A percentile compares a stretch with the other conserved stretches of the same genome.
Conservation (phyloP, 2,888 invertebrate species). For the Pogonocherus hispidulus region DNA sequence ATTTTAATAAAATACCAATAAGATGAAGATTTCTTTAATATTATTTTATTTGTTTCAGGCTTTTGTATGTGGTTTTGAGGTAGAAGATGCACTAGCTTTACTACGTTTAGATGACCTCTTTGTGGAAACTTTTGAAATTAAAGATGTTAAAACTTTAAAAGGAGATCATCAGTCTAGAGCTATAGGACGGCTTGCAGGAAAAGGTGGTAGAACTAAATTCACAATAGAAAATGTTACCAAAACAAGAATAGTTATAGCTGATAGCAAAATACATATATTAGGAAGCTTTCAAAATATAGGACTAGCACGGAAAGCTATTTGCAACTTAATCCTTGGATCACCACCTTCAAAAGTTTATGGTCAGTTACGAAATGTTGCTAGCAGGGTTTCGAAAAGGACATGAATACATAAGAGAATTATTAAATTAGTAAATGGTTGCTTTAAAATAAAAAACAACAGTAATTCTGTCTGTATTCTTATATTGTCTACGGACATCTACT, state of each 20-base stretch:
- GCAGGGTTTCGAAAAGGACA: slow-evolving; percentile 86
- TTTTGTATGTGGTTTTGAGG: slow-evolving; percentile 95
- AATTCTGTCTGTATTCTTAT: no score
- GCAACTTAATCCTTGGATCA: slow-evolving; percentile 96
- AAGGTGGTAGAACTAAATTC: slow-evolving; percentile 96
- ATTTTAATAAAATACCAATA: no score
- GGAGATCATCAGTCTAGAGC: slow-evolving; percentile 97
- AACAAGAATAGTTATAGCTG: slow-evolving; percentile 97
- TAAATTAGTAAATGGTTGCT: no score
- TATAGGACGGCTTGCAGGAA: slow-evolving; percentile 97
- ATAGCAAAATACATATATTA: slow-evolving; percentile 95
- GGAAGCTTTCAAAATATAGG: slow-evolving; percentile 98
- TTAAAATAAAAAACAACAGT: no score
- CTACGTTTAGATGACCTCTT: slow-evolving; percentile 96
- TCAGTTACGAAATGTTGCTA: slow-evolving; percentile 88
- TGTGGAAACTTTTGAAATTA: slow-evolving; percentile 96
- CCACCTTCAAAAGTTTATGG: slow-evolving; percentile 99
- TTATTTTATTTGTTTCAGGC: slow-evolving; percentile 70
- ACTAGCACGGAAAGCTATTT: slow-evolving; percentile 93
- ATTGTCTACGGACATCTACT: no score
- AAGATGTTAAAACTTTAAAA: slow-evolving; percentile 94
- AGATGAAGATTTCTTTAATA: no score
- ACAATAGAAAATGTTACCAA: slow-evolving; percentile 99
- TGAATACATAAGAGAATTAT: no score
- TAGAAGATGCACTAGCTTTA: slow-evolving; percentile 95